Percentiles rank a stretch among this genome's conserved stretches.
Conservation (phyloP, 2,113 vertebrate species). For the Neolamprologus toae region DNA sequence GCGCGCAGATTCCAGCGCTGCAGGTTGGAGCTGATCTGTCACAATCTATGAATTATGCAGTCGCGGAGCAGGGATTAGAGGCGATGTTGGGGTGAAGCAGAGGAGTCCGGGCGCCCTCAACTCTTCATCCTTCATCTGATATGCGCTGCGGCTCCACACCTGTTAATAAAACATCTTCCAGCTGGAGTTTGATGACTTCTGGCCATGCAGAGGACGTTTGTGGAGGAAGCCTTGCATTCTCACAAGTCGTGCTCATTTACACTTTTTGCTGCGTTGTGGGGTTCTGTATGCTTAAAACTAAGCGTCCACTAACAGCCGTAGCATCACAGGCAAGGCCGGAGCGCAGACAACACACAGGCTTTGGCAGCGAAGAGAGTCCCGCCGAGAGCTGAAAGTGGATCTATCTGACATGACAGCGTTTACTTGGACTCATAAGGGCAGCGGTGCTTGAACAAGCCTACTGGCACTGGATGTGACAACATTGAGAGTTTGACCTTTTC, state of each 20-base stretch:
- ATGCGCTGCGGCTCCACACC: slow-evolving; percentile 44
- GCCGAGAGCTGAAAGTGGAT: background rate
- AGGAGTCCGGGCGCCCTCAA: slow-evolving; percentile 4
- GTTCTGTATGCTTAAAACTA: background rate
- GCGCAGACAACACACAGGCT: background rate
- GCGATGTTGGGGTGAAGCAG: slow-evolving; percentile 34
- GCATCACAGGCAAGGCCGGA: background rate
- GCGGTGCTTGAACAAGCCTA: background rate
- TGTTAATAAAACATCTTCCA: slow-evolving; percentile 71
- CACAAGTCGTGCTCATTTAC: background rate
- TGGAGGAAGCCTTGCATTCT: background rate
- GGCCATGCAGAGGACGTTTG: background rate
- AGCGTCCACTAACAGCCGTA: background rate
- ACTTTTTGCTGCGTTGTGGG: background rate
- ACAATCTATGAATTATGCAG: slow-evolving; percentile 64
- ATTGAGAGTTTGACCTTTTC: slow-evolving; percentile 54
- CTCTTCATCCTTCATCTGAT: slow-evolving; percentile 55
- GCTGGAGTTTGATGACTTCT: slow-evolving; percentile 60
- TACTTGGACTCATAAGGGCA: slow-evolving; percentile 4
- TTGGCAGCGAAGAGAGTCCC: background rate
- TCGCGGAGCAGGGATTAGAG: slow-evolving; percentile 33
- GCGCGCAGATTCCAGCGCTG: background rate
- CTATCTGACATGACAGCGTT: slow-evolving; percentile 26
- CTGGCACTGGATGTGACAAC: slow-evolving; percentile 33
- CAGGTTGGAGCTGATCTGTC: slow-evolving; percentile 46